These are phyloP conservation scores for Sebastes flavidus DNA, from an alignment of 2,797 vertebrate genomes.

Conservation along the genomic window DNA sequence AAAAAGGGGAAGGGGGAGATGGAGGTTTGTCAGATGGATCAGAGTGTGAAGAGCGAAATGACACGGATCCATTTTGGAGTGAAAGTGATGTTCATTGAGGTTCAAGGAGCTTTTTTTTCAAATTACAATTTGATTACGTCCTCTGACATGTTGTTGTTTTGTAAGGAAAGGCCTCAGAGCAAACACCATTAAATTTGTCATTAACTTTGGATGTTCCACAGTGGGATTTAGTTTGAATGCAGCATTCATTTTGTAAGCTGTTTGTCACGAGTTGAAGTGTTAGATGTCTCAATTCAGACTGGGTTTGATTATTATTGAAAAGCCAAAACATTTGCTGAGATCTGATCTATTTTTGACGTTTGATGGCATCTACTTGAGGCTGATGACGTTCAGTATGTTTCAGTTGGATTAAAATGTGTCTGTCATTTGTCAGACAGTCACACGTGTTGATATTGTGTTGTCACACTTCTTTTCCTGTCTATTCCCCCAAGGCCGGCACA, in stretches of 20 bases:
- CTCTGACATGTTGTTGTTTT: conserved; percentile 52
- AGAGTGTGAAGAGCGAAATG: conserved; percentile 51
- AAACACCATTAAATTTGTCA: conserved; percentile 30
- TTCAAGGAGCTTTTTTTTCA: conserved; percentile 58
- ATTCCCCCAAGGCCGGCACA: neutral
- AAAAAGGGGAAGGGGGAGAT: conserved; percentile 63
- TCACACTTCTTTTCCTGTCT: neutral
- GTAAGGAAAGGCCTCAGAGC: conserved; percentile 40
- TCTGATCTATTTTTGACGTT: neutral
- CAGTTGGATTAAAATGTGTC: neutral
- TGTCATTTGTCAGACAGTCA: neutral
- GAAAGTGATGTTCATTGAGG: conserved; percentile 45
- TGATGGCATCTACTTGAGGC: neutral
- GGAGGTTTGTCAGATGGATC: conserved; percentile 66
- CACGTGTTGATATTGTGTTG: neutral
- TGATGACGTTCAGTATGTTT: neutral
- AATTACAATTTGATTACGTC: conserved; percentile 59
- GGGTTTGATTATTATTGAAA: conserved; percentile 1
- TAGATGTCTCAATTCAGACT: neutral
- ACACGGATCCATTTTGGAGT: conserved; percentile 58
- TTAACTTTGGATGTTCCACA: conserved; percentile 20
- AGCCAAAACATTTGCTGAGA: neutral
- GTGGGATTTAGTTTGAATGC: neutral
- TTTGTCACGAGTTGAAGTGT: neutral
- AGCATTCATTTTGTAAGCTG: neutral